These are phyloP conservation scores for Plebejus argus DNA, from an alignment of 2,888 invertebrate genomes.

Conservation along the genomic window DNA sequence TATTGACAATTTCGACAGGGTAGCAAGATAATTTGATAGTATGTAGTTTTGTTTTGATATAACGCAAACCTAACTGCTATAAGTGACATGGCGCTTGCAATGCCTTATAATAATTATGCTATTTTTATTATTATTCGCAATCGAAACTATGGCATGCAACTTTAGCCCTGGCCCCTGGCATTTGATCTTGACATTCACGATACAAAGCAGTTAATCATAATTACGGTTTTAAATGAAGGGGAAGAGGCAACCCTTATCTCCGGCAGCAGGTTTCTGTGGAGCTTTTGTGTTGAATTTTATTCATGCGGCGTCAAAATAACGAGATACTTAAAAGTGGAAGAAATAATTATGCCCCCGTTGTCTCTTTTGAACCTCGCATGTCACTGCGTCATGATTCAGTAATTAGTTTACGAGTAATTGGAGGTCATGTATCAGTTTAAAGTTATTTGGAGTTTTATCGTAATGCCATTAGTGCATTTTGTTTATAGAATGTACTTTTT, in stretches of 20 bases:
- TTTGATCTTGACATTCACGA: not conserved
- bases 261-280: constrained; percentile 41
- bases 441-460: not conserved
- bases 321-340: constrained; percentile 39
- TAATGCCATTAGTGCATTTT: not conserved
- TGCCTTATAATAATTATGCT: no score
- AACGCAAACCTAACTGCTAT: no score
- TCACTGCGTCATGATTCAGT: not conserved
- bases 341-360: constrained; percentile 38
- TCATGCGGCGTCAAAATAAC: constrained; percentile 40
- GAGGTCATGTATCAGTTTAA: not conserved
- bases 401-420: constrained; percentile 20
- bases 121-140: no score
- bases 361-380: constrained; percentile 28
- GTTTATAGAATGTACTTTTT: no score
- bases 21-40: no score
- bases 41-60: no score
- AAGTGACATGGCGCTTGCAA: no score
- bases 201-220: not conserved
- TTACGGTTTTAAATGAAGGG: constrained; percentile 15
- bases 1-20: no score
- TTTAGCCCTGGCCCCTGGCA: not conserved
- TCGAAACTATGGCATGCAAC: no score
- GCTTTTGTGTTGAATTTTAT: constrained; percentile 41
- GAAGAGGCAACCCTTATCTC: constrained; percentile 36